Conservation (phyloP, 64 coral and sea anemone genomes). For the Montipora efflorescens region DNA sequence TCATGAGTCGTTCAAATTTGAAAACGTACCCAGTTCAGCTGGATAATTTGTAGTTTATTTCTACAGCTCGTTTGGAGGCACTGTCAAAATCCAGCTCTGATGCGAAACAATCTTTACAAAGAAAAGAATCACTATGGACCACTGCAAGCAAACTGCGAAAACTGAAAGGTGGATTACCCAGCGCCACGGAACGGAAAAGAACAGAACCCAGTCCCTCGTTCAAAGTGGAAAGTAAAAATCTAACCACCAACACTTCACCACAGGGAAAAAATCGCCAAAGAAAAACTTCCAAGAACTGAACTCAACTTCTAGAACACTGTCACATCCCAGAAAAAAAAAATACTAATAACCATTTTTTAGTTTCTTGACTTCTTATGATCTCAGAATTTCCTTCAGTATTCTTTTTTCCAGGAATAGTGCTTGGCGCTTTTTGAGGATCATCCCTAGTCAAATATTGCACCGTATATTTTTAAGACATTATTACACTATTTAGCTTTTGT, state of each 20-base stretch:
- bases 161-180: not conserved
- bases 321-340: not conserved
- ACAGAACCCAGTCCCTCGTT: not conserved
- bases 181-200: slow-evolving; percentile 46
- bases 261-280: slow-evolving; percentile 19
- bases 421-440: too few species aligned
- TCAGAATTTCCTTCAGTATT: too few species aligned
- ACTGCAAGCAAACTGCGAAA: slow-evolving; percentile 40
- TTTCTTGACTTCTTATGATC: too few species aligned
- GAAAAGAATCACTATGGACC: slow-evolving; percentile 64
- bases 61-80: slow-evolving; percentile 58
- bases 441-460: too few species aligned
- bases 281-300: slow-evolving; percentile 32
- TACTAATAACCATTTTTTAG: too few species aligned
- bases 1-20: too few species aligned
- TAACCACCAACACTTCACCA: not conserved
- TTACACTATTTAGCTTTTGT: too few species aligned
- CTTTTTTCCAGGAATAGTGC: too few species aligned
- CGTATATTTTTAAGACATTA: too few species aligned
- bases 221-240: slow-evolving; percentile 11
- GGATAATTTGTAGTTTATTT: not conserved
- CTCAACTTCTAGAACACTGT: not conserved
- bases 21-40: too few species aligned
- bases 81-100: slow-evolving; percentile 50
- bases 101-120: slow-evolving; percentile 44